Conservation (phyloP, 2,113 vertebrate genomes). For the Megaleporinus macrocephalus region DNA sequence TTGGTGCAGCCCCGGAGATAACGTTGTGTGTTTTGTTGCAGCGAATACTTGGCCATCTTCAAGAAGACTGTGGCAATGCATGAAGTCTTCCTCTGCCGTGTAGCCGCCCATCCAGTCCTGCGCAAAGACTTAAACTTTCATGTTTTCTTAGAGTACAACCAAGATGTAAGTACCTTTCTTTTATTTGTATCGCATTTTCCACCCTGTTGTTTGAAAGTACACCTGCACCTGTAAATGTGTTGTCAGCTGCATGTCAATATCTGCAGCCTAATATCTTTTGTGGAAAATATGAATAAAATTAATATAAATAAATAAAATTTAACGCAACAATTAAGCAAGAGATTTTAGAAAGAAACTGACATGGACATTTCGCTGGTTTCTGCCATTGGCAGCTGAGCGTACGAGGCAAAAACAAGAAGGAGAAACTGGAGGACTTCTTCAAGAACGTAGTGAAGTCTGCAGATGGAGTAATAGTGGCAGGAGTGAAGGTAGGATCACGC, state of each 20-base stretch:
- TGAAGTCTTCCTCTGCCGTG: constrained; percentile 97
- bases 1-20: not conserved
- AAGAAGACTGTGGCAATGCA: constrained; percentile 99
- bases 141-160: constrained; percentile 99
- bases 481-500: constrained; percentile 87
- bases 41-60: constrained; percentile 98
- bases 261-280: not conserved
- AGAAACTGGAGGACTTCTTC: constrained; percentile 98
- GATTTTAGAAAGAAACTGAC: not conserved
- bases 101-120: constrained; percentile 96
- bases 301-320: no score
- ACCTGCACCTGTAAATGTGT: not conserved
- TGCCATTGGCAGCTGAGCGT: constrained; percentile 88
- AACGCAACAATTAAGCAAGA: no score
- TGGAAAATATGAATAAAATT: constrained; percentile 3
- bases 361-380: constrained; percentile 19
- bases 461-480: constrained; percentile 96
- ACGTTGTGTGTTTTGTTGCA: constrained; percentile 70
- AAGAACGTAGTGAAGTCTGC: constrained; percentile 99
- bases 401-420: constrained; percentile 98
- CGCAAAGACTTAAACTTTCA: constrained; percentile 99
- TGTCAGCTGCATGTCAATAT: not conserved
- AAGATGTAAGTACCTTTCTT: constrained; percentile 87
- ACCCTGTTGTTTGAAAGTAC: not conserved
- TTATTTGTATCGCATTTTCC: not conserved